Percentiles rank a stretch among this genome's conserved stretches.
Evolutionary conservation across 2,113 vertebrate genomes (phyloP).

Genomic region (Eublepharis macularius): DNA sequence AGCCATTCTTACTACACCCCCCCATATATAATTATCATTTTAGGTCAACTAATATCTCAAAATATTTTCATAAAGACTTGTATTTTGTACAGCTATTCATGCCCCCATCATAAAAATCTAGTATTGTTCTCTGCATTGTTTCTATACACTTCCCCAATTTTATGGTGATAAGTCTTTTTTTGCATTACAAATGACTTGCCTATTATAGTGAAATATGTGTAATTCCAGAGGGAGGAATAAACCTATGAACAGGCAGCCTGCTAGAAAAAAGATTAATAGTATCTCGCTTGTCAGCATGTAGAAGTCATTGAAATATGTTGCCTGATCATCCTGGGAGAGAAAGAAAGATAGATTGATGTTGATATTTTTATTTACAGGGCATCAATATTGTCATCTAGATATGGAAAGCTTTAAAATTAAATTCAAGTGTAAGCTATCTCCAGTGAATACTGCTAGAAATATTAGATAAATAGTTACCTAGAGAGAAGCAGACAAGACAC

Average conservation of each 20-base stretch:
- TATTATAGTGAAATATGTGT: constrained; percentile 15
- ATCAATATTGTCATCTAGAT: not conserved
- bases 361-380: constrained; percentile 18
- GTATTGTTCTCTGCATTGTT: not conserved
- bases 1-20: not conserved
- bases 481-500: not conserved
- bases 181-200: not conserved
- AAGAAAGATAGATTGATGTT: constrained; percentile 7
- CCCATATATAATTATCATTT: not conserved
- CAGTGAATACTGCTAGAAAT: constrained; percentile 6
- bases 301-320: constrained; percentile 78
- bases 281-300: constrained; percentile 79
- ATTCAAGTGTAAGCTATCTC: constrained; percentile 6
- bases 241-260: not conserved
- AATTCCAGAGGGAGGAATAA: constrained; percentile 24
- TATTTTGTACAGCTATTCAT: not conserved
- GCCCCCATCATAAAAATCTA: not conserved
- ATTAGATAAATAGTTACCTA: constrained; percentile 8
- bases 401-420: constrained; percentile 14
- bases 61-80: not conserved
- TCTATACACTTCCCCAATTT: not conserved
- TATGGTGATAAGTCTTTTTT: not conserved
- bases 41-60: not conserved
- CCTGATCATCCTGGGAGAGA: constrained; percentile 54
- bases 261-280: constrained; percentile 30